Percentiles rank a stretch among this genome's conserved stretches.
Evolutionary conservation across 2,113 vertebrate species (phyloP).

Genomic region (Noctilio leporinus): DNA sequence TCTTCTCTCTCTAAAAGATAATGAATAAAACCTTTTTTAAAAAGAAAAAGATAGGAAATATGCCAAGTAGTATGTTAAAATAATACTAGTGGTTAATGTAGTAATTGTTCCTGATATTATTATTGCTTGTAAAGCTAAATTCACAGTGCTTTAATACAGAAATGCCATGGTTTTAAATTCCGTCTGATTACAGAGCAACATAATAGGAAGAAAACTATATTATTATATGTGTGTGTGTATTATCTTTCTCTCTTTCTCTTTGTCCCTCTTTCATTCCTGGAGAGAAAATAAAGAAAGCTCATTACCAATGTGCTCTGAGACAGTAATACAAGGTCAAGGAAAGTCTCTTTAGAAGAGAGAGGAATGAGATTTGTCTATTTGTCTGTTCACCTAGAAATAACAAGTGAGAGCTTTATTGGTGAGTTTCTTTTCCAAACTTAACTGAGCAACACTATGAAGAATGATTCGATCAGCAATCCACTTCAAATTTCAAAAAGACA

Average conservation of each 20-base stretch:
- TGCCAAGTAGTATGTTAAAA: background rate
- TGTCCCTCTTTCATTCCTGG: background rate
- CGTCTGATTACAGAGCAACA: background rate
- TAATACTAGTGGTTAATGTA: background rate
- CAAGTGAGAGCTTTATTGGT: background rate
- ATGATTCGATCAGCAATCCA: background rate
- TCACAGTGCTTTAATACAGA: background rate
- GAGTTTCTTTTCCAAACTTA: background rate
- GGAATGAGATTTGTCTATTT: background rate
- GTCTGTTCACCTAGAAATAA: background rate
- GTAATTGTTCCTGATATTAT: background rate
- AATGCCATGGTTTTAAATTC: background rate
- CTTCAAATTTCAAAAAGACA: background rate
- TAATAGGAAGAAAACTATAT: background rate
- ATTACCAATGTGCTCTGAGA: background rate
- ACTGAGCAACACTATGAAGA: background rate
- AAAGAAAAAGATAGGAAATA: background rate
- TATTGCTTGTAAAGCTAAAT: background rate
- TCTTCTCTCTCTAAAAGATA: no score
- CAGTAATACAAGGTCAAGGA: background rate
- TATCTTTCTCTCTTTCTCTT: background rate
- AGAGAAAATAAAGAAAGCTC: background rate
- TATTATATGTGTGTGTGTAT: background rate
- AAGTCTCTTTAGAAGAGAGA: background rate
- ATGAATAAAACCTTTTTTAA: no score